Evolutionary conservation across 2,888 invertebrate species (phyloP).

Genomic region (Anthophora plumipes): DNA sequence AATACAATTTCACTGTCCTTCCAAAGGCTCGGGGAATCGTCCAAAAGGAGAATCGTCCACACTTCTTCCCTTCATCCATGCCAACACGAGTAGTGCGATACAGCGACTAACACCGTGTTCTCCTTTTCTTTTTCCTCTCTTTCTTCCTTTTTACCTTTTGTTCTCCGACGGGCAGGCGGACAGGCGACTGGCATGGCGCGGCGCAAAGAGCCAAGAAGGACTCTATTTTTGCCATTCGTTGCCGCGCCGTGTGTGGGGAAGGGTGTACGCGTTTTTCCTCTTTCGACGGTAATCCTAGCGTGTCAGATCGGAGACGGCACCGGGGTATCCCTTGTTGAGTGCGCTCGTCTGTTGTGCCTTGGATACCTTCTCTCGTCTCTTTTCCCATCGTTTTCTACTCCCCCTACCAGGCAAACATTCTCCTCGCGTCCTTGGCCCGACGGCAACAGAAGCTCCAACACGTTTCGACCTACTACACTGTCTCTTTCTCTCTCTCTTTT

Average conservation of each 20-base stretch:
- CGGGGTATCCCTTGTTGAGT: conserved; percentile 77
- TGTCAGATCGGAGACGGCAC: conserved; percentile 75
- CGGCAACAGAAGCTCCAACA: conserved; percentile 55
- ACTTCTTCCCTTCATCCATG: background rate
- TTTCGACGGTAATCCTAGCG: conserved; percentile 76
- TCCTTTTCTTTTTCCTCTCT: no score
- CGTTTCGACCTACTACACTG: conserved; percentile 43
- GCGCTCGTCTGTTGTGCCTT: conserved; percentile 75
- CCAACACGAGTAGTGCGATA: no score
- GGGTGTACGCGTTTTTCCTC: conserved; percentile 75
- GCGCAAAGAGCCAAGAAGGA: conserved; percentile 29
- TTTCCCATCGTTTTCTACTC: conserved; percentile 59
- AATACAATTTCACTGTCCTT: no score
- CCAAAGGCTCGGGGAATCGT: background rate
- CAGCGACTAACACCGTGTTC: no score
- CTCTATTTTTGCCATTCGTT: conserved; percentile 74
- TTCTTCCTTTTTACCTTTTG: conserved; percentile 8
- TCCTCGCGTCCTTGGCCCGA: conserved; percentile 40
- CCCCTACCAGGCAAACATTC: conserved; percentile 31
- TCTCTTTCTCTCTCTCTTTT: background rate
- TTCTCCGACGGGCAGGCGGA: conserved; percentile 7
- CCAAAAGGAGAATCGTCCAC: background rate
- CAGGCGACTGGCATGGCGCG: no score
- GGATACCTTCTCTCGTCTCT: conserved; percentile 67
- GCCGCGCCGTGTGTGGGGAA: conserved; percentile 58